These are phyloP conservation scores for Chrysochloris asiatica DNA, from an alignment of 2,113 vertebrate species.

Conservation along the genomic window DNA sequence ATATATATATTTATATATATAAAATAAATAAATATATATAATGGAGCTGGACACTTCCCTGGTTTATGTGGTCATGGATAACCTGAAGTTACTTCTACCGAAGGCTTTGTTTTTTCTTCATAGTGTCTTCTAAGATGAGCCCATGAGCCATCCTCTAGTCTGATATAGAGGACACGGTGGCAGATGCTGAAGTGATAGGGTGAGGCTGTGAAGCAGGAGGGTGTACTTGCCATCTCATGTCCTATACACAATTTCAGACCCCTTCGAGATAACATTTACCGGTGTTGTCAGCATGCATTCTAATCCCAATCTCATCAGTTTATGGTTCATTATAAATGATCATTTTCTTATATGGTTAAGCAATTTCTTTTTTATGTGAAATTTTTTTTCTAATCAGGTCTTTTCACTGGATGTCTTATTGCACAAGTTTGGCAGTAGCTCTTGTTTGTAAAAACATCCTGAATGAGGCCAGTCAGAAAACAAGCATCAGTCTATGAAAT, in stretches of 20 bases:
- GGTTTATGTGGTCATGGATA: neutral
- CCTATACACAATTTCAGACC: fast-evolving
- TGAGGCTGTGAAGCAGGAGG: neutral
- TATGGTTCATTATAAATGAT: neutral
- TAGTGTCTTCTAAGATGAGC: neutral
- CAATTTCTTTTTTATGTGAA: neutral
- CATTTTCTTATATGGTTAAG: neutral
- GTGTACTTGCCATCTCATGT: neutral
- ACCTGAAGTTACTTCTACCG: neutral
- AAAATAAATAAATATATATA: no score
- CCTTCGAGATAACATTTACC: neutral
- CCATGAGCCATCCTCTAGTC: neutral
- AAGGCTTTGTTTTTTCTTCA: neutral
- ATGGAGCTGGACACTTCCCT: neutral
- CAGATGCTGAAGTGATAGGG: neutral
- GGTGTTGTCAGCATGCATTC: neutral
- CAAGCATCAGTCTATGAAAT: neutral
- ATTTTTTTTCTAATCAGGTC: neutral
- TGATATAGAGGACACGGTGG: fast-evolving
- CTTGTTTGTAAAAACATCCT: neutral
- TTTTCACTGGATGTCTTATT: neutral
- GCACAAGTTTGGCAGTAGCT: neutral
- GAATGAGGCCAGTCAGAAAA: neutral
- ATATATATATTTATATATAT: no score
- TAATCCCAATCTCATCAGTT: neutral